These are phyloP conservation scores for Crypturellus undulatus DNA, from an alignment of 2,113 vertebrate species.

Conservation along the genomic window DNA sequence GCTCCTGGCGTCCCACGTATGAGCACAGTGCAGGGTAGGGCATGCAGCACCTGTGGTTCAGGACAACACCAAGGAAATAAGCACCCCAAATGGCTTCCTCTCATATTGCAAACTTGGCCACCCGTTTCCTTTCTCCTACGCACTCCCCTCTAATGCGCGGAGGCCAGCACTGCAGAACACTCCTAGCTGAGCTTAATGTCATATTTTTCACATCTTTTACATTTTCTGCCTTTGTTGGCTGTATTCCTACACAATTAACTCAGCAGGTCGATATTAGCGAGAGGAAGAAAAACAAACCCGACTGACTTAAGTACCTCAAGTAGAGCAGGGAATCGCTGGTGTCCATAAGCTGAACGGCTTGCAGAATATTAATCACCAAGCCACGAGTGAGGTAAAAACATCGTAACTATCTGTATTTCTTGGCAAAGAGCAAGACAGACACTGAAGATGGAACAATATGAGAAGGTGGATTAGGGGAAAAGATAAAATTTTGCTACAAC, in stretches of 20 bases:
- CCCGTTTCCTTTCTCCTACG: not conserved
- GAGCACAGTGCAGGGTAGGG: not conserved
- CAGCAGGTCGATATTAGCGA: conserved; percentile 45
- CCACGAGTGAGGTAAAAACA: conserved; percentile 27
- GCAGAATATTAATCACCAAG: conserved; percentile 35
- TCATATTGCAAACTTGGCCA: not conserved
- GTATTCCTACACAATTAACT: conserved; percentile 42
- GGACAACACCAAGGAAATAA: not conserved
- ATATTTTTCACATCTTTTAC: not conserved
- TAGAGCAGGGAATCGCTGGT: conserved; percentile 44
- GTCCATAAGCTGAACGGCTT: conserved; percentile 10
- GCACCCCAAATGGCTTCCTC: not conserved
- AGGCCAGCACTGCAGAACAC: not conserved
- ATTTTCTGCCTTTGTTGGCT: not conserved
- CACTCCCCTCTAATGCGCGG: fast-evolving
- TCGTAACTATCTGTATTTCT: not conserved
- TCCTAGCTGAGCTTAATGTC: not conserved
- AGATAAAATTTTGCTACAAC: not conserved
- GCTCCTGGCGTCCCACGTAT: not conserved
- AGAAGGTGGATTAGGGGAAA: not conserved
- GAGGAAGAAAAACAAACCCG: conserved; percentile 43
- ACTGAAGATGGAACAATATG: not conserved
- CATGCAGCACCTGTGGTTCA: not conserved
- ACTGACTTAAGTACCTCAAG: conserved; percentile 41
- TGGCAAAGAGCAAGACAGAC: not conserved